Conservation (phyloP, 1,140 invertebrate species). For the Nasonia giraulti region DNA sequence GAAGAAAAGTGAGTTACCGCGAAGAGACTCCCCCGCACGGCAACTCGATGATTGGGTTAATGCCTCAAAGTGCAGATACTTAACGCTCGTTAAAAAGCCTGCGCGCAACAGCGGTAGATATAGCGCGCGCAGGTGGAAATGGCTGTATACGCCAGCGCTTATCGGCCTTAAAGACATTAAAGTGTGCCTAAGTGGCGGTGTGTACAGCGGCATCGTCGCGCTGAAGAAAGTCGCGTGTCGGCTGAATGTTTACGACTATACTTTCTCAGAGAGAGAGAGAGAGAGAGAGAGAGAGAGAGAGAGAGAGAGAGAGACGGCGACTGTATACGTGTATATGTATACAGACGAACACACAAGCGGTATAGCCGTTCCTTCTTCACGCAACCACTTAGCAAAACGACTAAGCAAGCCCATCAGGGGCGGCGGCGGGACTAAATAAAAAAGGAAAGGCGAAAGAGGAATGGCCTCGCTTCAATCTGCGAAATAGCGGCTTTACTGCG, state of each 20-base stretch:
- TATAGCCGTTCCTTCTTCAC: conserved; percentile 34
- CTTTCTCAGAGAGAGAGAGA: background rate
- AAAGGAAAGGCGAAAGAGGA: conserved; percentile 21
- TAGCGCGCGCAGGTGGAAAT: background rate
- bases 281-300: too few relatives aligned
- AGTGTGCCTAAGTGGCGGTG: conserved; percentile 19
- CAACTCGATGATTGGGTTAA: conserved; percentile 22
- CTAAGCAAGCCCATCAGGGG: conserved; percentile 41
- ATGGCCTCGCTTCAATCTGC: conserved; percentile 38
- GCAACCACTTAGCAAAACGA: conserved; percentile 49
- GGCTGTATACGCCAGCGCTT: conserved; percentile 1
- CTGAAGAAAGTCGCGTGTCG: conserved; percentile 41
- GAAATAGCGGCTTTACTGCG: conserved; percentile 45
- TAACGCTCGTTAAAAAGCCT: conserved; percentile 23
- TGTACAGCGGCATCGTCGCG: background rate
- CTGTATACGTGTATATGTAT: background rate
- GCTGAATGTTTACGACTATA: conserved; percentile 44
- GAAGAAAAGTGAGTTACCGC: conserved; percentile 15
- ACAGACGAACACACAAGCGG: background rate
- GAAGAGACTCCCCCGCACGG: too few relatives aligned
- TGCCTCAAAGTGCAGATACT: conserved; percentile 22
- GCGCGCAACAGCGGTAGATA: background rate
- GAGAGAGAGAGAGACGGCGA: too few relatives aligned
- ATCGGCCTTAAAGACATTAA: conserved; percentile 40
- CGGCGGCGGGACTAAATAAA: conserved; percentile 18